Base-by-base conservation (phyloP, 2,113 vertebrate species). In the Centropus bengalensis region DNA sequence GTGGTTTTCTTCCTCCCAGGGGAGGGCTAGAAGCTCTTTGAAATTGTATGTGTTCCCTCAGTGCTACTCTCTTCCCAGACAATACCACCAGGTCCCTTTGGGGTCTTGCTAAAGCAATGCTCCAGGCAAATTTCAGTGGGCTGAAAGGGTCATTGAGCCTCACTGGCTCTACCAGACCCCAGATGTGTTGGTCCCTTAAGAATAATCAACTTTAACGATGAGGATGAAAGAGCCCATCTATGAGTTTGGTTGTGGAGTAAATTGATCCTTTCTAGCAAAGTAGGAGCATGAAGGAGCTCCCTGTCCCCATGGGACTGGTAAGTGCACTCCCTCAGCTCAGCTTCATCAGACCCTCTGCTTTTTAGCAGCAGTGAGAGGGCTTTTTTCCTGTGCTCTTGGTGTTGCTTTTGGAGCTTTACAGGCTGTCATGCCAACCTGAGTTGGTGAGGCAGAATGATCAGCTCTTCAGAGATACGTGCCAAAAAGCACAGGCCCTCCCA, bases 181-280 rank as follows among this genome's bases (percentile, higher is more conserved):
- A 74, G 66, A 4, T 7, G 2, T 0, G 17, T 8, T n/a, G 32
- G 30, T 76, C 32, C 44, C 66, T 64, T 32, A 0, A 0, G 36
- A 71, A 40, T 47, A 62, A 73, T 88, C 78, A 44, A 22, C 49
- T 33, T 19, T 30, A 60, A 16, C 6, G 58, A 45, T 1, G 21
- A 42, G 58, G 58, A 23, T 64, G 92, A n/a, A 44, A 70, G 60
- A 71, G 27, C 15, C n/a, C 73, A 19, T 23, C 2, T 0, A 52
- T 4, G 64, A 42, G 26, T 15, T 16, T 15, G 55, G 7, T 28
- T 49, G 60, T 8, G 51, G 22, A 66, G 24, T 42, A 58, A 62
- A 86, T 16, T 63, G 76, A 74, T 26, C 68, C 76, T 83, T 42
- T 38, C 55, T 7, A 62, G 36, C 58, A 28, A 73, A 73, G 56